Conservation (phyloP, 1,140 invertebrate species). For the Eumaeus atala region DNA sequence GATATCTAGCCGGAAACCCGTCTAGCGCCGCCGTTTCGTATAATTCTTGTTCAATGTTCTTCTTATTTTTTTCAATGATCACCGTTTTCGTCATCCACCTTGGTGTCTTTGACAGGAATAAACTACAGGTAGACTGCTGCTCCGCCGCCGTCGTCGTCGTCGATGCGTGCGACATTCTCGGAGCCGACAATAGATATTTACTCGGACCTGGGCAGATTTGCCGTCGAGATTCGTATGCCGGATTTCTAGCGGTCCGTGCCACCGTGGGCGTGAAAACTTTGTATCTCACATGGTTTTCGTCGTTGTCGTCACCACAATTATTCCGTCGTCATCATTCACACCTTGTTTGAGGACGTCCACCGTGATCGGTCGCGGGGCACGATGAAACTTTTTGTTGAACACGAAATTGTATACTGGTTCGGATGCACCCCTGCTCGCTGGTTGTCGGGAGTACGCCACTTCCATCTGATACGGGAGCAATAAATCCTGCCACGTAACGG, state of each 20-base stretch:
- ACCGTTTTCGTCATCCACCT: constrained; percentile 1
- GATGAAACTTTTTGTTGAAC: constrained; percentile 1
- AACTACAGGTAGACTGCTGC: background rate
- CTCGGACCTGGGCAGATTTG: constrained; percentile 1
- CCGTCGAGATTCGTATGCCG: background rate
- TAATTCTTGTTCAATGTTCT: too few relatives aligned
- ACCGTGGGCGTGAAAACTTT: constrained; percentile 5
- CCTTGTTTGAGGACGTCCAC: background rate
- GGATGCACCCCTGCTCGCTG: background rate
- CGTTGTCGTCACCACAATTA: too few relatives aligned
- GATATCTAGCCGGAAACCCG: constrained; percentile 6
- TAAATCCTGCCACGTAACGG: constrained; percentile 9
- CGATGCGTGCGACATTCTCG: background rate
- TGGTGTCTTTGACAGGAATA: constrained; percentile 1
- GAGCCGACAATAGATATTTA: background rate
- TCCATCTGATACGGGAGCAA: constrained; percentile 9
- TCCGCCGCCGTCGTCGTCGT: background rate
- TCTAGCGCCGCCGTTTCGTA: constrained; percentile 6
- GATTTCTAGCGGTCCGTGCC: background rate
- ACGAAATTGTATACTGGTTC: constrained; percentile 4
- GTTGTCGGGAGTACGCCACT: constrained; percentile 2
- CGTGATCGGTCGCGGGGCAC: background rate
- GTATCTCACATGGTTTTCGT: too few relatives aligned
- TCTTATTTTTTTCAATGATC: background rate
- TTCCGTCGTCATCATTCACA: too few relatives aligned